These are phyloP conservation scores for Drosophila glabriapex DNA, from an alignment of 2,888 invertebrate genomes.

Conservation along the genomic window DNA sequence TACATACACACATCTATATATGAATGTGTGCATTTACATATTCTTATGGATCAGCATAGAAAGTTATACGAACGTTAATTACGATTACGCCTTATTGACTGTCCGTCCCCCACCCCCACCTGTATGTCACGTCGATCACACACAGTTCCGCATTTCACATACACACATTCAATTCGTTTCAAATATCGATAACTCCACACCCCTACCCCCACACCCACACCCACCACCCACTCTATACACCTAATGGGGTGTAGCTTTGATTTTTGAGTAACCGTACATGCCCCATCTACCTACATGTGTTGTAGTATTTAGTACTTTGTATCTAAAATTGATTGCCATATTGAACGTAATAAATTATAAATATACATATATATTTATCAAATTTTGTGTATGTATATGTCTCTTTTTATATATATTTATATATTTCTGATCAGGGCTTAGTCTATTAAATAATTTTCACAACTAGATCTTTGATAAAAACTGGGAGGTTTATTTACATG, in stretches of 20 bases:
- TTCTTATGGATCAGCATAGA: slow-evolving; percentile 8
- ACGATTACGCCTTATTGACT: slow-evolving; percentile 7
- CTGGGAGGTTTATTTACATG: background rate
- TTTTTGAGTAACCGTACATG: slow-evolving; percentile 14
- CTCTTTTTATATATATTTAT: background rate
- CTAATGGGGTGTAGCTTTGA: slow-evolving; percentile 12
- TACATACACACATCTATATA: slow-evolving; percentile 1
- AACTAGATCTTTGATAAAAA: background rate
- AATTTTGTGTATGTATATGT: background rate
- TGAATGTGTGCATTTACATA: slow-evolving; percentile 9
- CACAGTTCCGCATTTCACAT: background rate
- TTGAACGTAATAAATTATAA: background rate
- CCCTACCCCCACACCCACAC: background rate
- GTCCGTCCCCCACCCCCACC: background rate
- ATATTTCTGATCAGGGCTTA: background rate
- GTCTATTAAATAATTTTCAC: background rate
- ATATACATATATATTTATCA: background rate
- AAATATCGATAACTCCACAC: slow-evolving; percentile 15
- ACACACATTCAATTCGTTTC: slow-evolving; percentile 7
- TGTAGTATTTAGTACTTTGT: slow-evolving; percentile 7
- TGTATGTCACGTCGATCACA: slow-evolving; percentile 19
- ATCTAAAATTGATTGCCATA: slow-evolving; percentile 9
- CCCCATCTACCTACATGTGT: slow-evolving; percentile 5
- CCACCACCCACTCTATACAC: slow-evolving; percentile 4
- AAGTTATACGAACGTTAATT: slow-evolving; percentile 1